Evolutionary conservation across 2,888 invertebrate species (phyloP), one percentile per base, ranked within the genome.

Genomic region (Eustalomyia histrio): DNA sequence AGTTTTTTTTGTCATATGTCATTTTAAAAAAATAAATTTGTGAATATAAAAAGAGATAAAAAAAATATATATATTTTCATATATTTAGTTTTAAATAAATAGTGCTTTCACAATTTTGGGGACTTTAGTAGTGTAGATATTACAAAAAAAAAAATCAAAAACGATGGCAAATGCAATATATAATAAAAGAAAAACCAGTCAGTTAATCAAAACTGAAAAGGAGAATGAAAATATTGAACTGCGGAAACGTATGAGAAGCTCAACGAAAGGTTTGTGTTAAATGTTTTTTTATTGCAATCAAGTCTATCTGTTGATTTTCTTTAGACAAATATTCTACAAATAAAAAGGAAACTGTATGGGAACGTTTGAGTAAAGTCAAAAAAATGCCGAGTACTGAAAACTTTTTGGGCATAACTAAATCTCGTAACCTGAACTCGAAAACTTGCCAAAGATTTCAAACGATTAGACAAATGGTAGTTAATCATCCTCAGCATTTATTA

Each of bases 181-280:
- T 61, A 67, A 63, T n/a, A 61, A 72, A 64, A 75, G 21, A 14
- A 82, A 81, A 29, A 14, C 74, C 35, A 75, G 68, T 35, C 82
- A 60, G 52, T 58, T 81, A 53, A 63, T 82, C 1, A 85, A 85
- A 69, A 55, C 68, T 18, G 84, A 85, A 18, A 85, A 85, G 53
- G 85, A 84, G 53, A 83, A 82, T 50, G 80, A 83, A 72, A 84
- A 83, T 53, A 72, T 83, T 69, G 82, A 83, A 18, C 75, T 84
- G 35, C 80, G 82, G 8, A 76, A 78, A 50, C 79, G 75, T 63
- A 47, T 81, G 33, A 74, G 72, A 65, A 74, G 12, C 5, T n/a
- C 58, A 1, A 17, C 67, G 8, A 73, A 64, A 80, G 83, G 83
- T 84, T 43, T 16, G 53, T 33, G 16, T 14, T 39, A 47, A 9